phyloP scores from a whole-genome alignment of 2,888 invertebrate species.

The Ochlodes sylvanus region DNA sequence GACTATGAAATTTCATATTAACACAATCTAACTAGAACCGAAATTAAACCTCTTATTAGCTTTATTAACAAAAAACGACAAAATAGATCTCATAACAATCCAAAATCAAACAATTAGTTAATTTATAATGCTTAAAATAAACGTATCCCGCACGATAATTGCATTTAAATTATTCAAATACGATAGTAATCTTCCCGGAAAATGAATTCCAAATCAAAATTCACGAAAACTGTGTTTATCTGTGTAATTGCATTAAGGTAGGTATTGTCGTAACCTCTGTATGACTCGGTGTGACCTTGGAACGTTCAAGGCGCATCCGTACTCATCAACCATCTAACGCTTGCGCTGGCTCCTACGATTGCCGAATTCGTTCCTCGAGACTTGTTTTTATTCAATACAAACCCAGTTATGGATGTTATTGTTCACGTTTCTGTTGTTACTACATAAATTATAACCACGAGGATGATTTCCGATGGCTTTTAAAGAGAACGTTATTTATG shows the following conservation, averaged over 20 bases:
- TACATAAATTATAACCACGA: conserved; percentile 7
- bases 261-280: conserved; percentile 68
- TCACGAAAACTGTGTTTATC: conserved; percentile 66
- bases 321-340: conserved; percentile 57
- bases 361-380: conserved; percentile 39
- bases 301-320: conserved; percentile 75
- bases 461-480: conserved; percentile 15
- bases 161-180: conserved; percentile 34
- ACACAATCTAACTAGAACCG: neutral
- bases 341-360: conserved; percentile 44
- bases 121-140: neutral
- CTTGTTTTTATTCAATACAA: conserved; percentile 27
- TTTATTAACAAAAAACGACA: no score
- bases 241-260: conserved; percentile 72
- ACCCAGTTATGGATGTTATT: conserved; percentile 30
- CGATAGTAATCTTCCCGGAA: conserved; percentile 53
- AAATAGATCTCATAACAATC: neutral
- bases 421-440: conserved; percentile 11
- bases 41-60: no score
- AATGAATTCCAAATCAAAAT: conserved; percentile 57
- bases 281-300: conserved; percentile 71
- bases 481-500: neutral
- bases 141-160: conserved; percentile 30
- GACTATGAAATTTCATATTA: no score
- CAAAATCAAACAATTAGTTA: conserved; percentile 15